Base-by-base conservation (phyloP, 2,797 vertebrate species). In the Lutjanus campechanus region DNA sequence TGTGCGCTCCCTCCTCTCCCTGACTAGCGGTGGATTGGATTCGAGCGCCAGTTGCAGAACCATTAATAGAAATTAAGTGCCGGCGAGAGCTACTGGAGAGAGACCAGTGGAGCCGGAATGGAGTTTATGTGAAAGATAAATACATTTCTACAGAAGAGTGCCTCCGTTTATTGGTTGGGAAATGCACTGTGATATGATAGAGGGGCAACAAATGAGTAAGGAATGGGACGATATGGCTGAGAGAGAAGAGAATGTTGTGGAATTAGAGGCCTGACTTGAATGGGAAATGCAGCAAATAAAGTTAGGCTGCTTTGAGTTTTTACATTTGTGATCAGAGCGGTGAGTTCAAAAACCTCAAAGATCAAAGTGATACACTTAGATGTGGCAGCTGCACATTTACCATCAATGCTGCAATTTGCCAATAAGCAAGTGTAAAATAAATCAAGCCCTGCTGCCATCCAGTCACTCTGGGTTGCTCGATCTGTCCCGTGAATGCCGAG, bases 11-110 rank as follows among this genome's bases (percentile, higher is more conserved):
- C 86, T 58, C 81, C 73, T 82, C 82, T 82, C 82, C 69, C 85
- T 66, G 63, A 88, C 88, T 75, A 86, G 76, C 89, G 22, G 72
- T 81, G 82, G 87, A 94, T 95, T 93, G 90, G 93, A 94, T 94
- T 94, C 65, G 58, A 93, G 93, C 84, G 87, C 83, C 92, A 90
- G 93, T 95, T 93, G 93, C 92, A 91, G 87, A 92, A 93, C 91
- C 94, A 96, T 95, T 96, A 96, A 96, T 96, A 96, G 94, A 96
- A 95, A 96, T 96, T 95, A 95, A 96, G 92, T 94, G 93, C 89
- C 90, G 89, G 88, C 73, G 71, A 95, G 90, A 94, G 90, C 90
- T 93, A 93, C 92, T 94, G 92, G 85, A 95, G 94, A 90, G 90
- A 93, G 92, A 94, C 93, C 88, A 79, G 84, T 87, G 89, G 88